Evolutionary conservation across 2,888 invertebrate species (phyloP).

Genomic region (Drosophila nigricruria): DNA sequence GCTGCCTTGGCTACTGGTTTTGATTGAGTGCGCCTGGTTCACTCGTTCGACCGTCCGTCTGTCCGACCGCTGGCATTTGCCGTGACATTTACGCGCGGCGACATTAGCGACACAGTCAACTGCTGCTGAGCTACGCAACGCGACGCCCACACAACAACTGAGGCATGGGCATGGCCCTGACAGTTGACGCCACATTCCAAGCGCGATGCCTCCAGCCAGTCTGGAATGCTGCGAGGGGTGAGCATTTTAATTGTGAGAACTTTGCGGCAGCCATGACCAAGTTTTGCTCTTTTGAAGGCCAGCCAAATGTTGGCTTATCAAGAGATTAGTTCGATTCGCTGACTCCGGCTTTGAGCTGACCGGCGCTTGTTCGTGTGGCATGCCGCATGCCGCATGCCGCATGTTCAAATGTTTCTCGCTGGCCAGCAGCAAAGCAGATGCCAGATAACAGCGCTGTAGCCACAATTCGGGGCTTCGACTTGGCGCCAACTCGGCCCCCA

Average conservation of each 20-base stretch:
- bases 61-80: conserved; percentile 60
- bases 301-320: conserved; percentile 67
- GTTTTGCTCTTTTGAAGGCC: conserved; percentile 55
- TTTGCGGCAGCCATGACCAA: conserved; percentile 68
- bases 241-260: conserved; percentile 75
- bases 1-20: conserved; percentile 63
- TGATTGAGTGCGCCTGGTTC: conserved; percentile 54
- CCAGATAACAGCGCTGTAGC: conserved; percentile 47
- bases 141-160: conserved; percentile 60
- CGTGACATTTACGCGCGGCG: conserved; percentile 74
- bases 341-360: conserved; percentile 28
- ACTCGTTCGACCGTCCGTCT: conserved; percentile 12
- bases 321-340: conserved; percentile 65
- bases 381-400: conserved; percentile 33
- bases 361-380: conserved; percentile 22
- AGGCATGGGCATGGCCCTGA: conserved; percentile 54
- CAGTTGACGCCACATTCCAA: conserved; percentile 55
- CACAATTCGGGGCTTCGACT: conserved; percentile 44
- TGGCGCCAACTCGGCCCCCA: conserved; percentile 48
- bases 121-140: conserved; percentile 71
- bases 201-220: conserved; percentile 40
- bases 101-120: conserved; percentile 66
- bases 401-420: conserved; percentile 44
- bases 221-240: conserved; percentile 54
- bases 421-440: conserved; percentile 52